phyloP scores from a whole-genome alignment of 2,888 invertebrate genomes.

The Nudaria mundana region DNA sequence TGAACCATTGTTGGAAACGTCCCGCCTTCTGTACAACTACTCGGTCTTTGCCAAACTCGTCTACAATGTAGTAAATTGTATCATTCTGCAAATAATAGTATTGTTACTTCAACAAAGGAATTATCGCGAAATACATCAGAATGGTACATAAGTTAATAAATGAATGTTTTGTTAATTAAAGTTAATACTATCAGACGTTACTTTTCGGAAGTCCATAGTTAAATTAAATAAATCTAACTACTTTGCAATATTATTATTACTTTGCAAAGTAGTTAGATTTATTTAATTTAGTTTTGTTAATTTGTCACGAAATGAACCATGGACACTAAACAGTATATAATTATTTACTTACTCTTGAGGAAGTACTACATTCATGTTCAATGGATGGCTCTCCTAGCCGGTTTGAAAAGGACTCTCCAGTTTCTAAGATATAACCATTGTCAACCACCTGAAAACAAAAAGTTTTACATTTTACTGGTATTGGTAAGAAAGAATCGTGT shows the following conservation, averaged over 20 bases:
- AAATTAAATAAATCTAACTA: too few relatives aligned
- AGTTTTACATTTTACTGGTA: not conserved
- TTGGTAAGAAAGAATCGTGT: too few relatives aligned
- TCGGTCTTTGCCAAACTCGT: constrained; percentile 3
- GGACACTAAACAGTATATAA: too few relatives aligned
- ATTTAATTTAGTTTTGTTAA: too few relatives aligned
- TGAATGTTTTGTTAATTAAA: too few relatives aligned
- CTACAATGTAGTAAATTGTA: constrained; percentile 18
- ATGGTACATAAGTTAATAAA: not conserved
- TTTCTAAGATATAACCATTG: not conserved
- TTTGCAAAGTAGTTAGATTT: too few relatives aligned
- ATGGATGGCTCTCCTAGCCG: not conserved
- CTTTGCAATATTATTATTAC: too few relatives aligned
- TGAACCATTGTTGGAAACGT: constrained; percentile 13
- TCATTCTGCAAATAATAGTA: constrained; percentile 12
- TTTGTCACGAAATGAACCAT: not conserved
- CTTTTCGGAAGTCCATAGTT: too few relatives aligned
- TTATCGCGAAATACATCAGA: not conserved
- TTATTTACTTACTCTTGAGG: not conserved
- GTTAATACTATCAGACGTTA: too few relatives aligned
- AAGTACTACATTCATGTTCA: not conserved
- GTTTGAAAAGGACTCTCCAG: not conserved
- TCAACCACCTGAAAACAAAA: not conserved
- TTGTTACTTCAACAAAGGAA: too few relatives aligned
- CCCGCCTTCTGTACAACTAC: constrained; percentile 15